Evolutionary conservation across 1,140 invertebrate species (phyloP), one percentile per base, ranked within the genome.

Genomic region (Ooceraea biroi): DNA sequence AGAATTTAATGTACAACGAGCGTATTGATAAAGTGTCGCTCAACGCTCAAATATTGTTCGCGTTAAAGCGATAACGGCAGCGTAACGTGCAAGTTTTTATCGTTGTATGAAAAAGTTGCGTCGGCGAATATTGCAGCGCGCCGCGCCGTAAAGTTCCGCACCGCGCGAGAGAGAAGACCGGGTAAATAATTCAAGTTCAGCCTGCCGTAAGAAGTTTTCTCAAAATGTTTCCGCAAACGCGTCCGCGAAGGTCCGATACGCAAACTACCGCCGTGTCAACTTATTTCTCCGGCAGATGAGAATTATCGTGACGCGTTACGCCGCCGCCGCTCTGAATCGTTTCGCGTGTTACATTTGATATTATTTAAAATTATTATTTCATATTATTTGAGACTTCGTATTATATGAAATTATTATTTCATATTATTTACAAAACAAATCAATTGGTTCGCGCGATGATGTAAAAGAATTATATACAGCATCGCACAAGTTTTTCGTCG

Each of bases 131-230:
- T 80, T 69, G 76, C 65, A 80, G 12, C 50, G 48, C n/a, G 74
- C 12, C 50, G 48, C n/a, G 74, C 12, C 36, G 19, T 46, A 11
- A 80, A 80, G 65, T 80, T 69, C 55, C 17, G 50, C 30, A 50
- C 65, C 57, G 22, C 65, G 65, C 63, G 50, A 46, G 76, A 65
- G 50, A 46, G 76, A 69, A 71, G 50, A 80, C 44, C 50, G n/a
- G 50, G 25, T 80, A 80, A 80, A 80, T 80, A 58, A 80, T 80
- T 71, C 76, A 22, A 55, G 50, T 71, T 69, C 36, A 44, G 76
- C 57, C n/a, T 58, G 69, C 36, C 19, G 61, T 46, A 41, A n/a
- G 19, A 76, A 55, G 66, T 50, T 80, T 44, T 30, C 25, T 71
- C 17, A 46, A 69, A 58, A 80, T 69, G 50, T 80, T 80, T 57